Conservation (phyloP, 2,797 vertebrate species). For the Sandelia bainsii region DNA sequence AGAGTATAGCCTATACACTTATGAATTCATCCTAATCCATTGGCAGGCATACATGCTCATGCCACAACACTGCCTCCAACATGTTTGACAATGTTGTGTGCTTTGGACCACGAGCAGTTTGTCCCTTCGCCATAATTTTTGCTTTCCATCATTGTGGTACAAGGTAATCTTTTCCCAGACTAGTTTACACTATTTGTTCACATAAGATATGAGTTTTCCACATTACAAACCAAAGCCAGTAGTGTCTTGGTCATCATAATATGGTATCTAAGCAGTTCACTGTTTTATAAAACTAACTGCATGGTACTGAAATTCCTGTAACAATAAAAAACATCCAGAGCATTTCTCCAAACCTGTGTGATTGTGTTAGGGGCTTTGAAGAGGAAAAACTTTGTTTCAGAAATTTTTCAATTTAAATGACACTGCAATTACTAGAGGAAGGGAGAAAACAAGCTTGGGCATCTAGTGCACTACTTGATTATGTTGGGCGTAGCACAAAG, state of each 20-base stretch:
- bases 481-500: conserved; percentile 49
- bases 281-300: conserved; percentile 64
- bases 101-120: too few relatives aligned
- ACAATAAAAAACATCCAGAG: conserved; percentile 51
- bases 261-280: conserved; percentile 30
- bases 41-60: too few relatives aligned
- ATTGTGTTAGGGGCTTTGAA: conserved; percentile 46
- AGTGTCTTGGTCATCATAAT: conserved; percentile 21
- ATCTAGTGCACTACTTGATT: conserved; percentile 33
- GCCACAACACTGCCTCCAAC: too few relatives aligned
- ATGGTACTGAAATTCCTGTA: conserved; percentile 50
- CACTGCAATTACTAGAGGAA: conserved; percentile 57
- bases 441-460: conserved; percentile 37
- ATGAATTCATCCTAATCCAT: too few relatives aligned
- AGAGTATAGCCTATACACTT: too few relatives aligned
- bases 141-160: too few relatives aligned
- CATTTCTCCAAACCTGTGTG: conserved; percentile 37
- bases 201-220: conserved; percentile 26
- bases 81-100: too few relatives aligned
- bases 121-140: too few relatives aligned
- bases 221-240: conserved; percentile 20
- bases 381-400: conserved; percentile 48
- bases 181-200: background rate
- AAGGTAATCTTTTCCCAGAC: conserved; percentile 1
- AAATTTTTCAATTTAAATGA: conserved; percentile 57